Percentiles rank a stretch among this genome's conserved stretches.
phyloP scores from a whole-genome alignment of 1,140 invertebrate genomes.

The Anastrepha obliqua region DNA sequence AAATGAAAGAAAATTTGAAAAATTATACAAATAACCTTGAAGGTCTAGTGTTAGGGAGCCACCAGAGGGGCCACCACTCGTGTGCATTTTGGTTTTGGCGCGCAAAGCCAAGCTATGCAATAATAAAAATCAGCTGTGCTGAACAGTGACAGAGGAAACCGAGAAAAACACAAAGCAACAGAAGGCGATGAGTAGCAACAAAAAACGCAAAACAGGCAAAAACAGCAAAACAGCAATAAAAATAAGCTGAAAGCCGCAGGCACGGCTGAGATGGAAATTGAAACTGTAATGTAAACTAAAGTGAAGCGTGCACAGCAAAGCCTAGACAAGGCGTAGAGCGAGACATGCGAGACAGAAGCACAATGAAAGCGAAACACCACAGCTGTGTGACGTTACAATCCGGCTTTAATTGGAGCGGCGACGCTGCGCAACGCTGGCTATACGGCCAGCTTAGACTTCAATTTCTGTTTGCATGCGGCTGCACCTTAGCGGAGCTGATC shows the following conservation, averaged over 20 bases:
- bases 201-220: not conserved
- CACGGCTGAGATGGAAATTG: not conserved
- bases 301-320: not conserved
- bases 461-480: not conserved
- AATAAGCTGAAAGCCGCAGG: not conserved
- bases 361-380: not conserved
- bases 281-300: not conserved
- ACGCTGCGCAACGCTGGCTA: not conserved
- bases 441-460: not conserved
- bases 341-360: not conserved
- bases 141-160: not conserved
- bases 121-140: slow-evolving; percentile 14
- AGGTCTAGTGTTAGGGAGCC: not conserved
- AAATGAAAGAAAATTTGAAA: not conserved
- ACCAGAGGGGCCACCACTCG: not conserved
- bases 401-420: slow-evolving; percentile 35
- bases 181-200: too few relatives aligned
- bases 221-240: not conserved
- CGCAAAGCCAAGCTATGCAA: not conserved
- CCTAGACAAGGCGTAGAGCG: not conserved
- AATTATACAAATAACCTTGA: slow-evolving; percentile 29
- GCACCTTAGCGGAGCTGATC: not conserved
- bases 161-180: not conserved
- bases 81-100: not conserved
- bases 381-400: slow-evolving; percentile 34